Conservation (phyloP, 2,888 invertebrate species). For the Dimorphilus gyrociliatus region DNA sequence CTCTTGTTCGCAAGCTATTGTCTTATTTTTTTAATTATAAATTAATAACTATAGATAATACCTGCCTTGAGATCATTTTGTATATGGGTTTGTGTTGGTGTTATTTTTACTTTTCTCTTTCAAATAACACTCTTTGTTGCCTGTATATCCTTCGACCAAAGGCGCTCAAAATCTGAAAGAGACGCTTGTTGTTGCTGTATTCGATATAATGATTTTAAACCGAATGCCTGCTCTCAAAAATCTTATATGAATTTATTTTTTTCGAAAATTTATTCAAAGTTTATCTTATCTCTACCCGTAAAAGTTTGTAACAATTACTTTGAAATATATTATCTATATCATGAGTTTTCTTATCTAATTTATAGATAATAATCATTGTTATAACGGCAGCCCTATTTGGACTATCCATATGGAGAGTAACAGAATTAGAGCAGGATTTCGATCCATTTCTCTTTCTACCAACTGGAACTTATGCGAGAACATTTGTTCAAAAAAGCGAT, state of each 20-base stretch:
- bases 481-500: conserved; percentile 45
- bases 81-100: conserved; percentile 59
- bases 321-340: too few species aligned
- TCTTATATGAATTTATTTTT: too few species aligned
- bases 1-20: too few species aligned
- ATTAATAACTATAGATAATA: conserved; percentile 47
- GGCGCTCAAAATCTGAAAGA: background rate
- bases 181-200: conserved; percentile 6
- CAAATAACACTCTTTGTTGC: conserved; percentile 67
- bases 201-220: too few species aligned
- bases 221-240: too few species aligned
- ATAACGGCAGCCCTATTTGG: too few species aligned
- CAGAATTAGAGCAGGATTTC: conserved; percentile 55
- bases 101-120: conserved; percentile 49
- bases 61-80: conserved; percentile 67
- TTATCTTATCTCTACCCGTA: too few species aligned
- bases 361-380: too few species aligned
- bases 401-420: conserved; percentile 36
- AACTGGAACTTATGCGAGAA: conserved; percentile 48
- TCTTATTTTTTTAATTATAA: too few species aligned
- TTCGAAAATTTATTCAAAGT: too few species aligned
- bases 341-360: too few species aligned
- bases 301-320: too few species aligned
- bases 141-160: conserved; percentile 54
- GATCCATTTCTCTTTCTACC: conserved; percentile 65